These are phyloP conservation scores for Porites lobata DNA, from an alignment of 92 coral and sea anemone species.

Conservation along the genomic window DNA sequence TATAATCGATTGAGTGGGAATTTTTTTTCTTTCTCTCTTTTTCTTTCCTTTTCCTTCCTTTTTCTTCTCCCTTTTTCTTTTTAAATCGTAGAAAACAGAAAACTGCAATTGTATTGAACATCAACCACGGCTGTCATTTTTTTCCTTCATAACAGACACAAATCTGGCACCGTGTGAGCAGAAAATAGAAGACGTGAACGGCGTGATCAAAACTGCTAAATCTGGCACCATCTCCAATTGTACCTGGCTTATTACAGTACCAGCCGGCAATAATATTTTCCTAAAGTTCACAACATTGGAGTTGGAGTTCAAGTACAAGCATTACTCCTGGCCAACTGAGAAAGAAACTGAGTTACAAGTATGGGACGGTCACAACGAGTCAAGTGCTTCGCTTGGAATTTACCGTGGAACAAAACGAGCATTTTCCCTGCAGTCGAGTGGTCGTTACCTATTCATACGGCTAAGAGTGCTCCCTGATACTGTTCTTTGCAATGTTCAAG, in stretches of 20 bases:
- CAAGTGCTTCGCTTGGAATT: neutral
- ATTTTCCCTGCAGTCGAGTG: neutral
- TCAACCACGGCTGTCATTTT: neutral
- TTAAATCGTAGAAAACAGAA: no score
- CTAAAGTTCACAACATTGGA: neutral
- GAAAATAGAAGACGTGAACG: neutral
- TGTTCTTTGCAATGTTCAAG: slow-evolving; percentile 2
- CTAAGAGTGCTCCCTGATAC: neutral
- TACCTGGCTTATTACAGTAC: neutral
- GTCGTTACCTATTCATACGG: neutral
- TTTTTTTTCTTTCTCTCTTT: no score
- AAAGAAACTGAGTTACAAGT: neutral
- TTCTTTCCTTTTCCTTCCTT: no score
- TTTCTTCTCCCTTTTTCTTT: no score
- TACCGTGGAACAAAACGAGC: slow-evolving; percentile 7
- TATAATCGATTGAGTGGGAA: no score
- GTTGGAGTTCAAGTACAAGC: neutral
- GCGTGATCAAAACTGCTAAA: neutral
- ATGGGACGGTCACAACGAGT: neutral
- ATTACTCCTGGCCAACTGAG: neutral
- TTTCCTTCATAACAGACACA: neutral
- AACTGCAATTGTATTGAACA: neutral
- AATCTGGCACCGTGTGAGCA: neutral
- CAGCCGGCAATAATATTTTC: neutral
- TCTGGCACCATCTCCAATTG: neutral